Percentiles rank a stretch among this genome's conserved stretches.
phyloP scores from a whole-genome alignment of 2,797 vertebrate genomes.

The Spatula versicolor region DNA sequence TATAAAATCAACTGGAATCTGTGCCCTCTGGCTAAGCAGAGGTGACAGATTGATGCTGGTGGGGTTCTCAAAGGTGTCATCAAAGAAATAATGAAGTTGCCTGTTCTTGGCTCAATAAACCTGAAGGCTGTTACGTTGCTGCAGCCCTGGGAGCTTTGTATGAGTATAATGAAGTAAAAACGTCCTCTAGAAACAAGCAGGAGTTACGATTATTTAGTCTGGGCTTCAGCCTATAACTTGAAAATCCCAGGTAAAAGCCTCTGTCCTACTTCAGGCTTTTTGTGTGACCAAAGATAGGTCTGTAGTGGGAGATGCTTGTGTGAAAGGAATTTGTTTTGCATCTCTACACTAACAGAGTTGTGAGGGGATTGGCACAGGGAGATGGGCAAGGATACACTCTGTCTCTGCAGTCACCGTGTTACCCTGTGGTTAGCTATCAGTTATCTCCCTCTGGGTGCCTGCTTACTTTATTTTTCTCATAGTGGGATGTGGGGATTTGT shows the following conservation, averaged over 20 bases:
- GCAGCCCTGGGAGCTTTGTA: not conserved
- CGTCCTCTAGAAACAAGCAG: not conserved
- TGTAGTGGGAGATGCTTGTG: not conserved
- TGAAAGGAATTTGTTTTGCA: not conserved
- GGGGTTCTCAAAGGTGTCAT: not conserved
- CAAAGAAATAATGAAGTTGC: not conserved
- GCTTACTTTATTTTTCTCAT: not conserved
- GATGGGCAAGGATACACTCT: fast-evolving
- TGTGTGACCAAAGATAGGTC: not conserved
- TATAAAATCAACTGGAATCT: not conserved
- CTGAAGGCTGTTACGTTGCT: not conserved
- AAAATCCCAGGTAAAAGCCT: not conserved
- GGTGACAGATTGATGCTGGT: not conserved
- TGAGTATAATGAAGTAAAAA: not conserved
- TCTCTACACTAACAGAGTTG: too few relatives aligned
- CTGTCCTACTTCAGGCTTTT: not conserved
- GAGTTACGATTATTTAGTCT: not conserved
- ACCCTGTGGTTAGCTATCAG: not conserved
- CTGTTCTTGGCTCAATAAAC: not conserved
- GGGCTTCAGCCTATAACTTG: not conserved
- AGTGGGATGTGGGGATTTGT: not conserved
- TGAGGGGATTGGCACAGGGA: not conserved
- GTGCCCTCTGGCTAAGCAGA: not conserved
- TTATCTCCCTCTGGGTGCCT: not conserved
- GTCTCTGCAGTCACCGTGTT: not conserved